Conservation (phyloP, 2,888 invertebrate species). For the Pherbina coryleti region DNA sequence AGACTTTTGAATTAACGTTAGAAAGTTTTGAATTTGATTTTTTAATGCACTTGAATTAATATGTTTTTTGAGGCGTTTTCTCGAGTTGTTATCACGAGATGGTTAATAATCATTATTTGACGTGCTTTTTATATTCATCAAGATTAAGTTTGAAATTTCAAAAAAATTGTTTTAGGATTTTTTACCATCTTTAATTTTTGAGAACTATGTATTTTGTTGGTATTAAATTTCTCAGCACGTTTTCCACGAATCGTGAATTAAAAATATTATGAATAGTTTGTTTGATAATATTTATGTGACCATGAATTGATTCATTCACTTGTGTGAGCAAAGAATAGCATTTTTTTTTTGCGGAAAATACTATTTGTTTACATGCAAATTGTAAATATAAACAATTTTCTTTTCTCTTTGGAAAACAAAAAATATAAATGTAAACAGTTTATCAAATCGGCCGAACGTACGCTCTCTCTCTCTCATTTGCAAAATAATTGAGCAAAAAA, state of each 20-base stretch:
- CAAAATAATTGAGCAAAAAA: neutral
- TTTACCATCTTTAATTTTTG: neutral
- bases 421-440: neutral
- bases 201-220: no score
- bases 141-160: neutral
- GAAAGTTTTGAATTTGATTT: neutral
- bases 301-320: no score
- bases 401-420: constrained; percentile 1
- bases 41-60: neutral
- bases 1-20: neutral
- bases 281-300: no score
- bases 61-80: neutral
- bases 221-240: no score
- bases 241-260: no score
- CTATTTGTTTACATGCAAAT: neutral
- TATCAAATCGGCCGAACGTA: neutral
- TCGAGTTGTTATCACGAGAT: no score
- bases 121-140: no score
- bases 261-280: no score
- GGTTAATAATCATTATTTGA: no score
- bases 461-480: neutral
- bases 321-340: neutral
- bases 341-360: neutral
- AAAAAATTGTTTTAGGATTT: neutral
- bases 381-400: constrained; percentile 33